Evolutionary conservation across 2,797 vertebrate species (phyloP).

Genomic region (Leptodactylus fallax): DNA sequence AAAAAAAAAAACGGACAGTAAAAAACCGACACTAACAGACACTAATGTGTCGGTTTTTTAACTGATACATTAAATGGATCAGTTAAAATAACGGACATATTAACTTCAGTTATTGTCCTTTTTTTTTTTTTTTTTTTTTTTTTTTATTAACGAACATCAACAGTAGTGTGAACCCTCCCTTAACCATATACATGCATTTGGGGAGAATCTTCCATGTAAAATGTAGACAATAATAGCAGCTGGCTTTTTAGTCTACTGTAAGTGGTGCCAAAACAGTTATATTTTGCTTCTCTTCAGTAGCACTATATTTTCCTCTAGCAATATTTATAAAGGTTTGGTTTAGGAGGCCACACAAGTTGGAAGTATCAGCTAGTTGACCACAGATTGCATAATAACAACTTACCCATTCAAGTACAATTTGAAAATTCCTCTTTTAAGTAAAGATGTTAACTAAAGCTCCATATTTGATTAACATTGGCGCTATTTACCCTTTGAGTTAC

Average conservation of each 20-base stretch:
- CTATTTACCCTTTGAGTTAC: not conserved
- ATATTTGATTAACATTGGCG: not conserved
- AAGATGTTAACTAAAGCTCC: not conserved
- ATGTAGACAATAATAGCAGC: not conserved
- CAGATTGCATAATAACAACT: conserved; percentile 36
- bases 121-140: too few relatives aligned
- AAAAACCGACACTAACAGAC: too few relatives aligned
- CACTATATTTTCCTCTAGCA: conserved; percentile 48
- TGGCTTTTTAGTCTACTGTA: not conserved
- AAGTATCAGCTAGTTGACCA: conserved; percentile 9
- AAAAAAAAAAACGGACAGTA: too few relatives aligned
- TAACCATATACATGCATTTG: too few relatives aligned
- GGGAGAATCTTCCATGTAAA: not conserved
- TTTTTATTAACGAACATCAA: too few relatives aligned
- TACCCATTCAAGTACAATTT: conserved; percentile 29
- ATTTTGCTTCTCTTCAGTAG: conserved; percentile 29
- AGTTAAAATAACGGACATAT: too few relatives aligned
- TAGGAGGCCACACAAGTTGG: conserved; percentile 52
- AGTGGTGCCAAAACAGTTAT: conserved; percentile 4
- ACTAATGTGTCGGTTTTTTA: too few relatives aligned
- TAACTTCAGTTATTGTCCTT: too few relatives aligned
- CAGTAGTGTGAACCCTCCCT: too few relatives aligned
- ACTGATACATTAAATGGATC: too few relatives aligned
- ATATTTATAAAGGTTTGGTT: conserved; percentile 47
- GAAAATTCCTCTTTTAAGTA: not conserved